phyloP scores from a whole-genome alignment of 2,888 invertebrate species.

The Cheilosia vulpina region DNA sequence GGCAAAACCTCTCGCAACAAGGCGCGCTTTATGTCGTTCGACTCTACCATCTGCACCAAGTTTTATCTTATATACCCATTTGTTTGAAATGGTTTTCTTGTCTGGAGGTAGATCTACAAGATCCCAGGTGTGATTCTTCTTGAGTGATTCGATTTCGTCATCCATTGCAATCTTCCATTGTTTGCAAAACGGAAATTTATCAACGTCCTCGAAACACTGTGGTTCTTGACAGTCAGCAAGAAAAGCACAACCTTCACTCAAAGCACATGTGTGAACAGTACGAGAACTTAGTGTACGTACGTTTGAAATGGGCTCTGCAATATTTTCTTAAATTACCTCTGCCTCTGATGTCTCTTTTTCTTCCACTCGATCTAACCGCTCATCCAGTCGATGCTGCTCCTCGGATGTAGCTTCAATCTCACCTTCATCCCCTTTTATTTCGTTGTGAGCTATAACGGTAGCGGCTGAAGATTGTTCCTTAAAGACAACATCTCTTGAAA shows the following conservation, averaged over 20 bases:
- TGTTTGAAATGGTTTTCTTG: conserved; percentile 73
- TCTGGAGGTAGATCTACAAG: conserved; percentile 62
- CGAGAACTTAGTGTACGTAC: conserved; percentile 9
- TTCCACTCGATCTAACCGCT: background rate
- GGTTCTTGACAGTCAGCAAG: conserved; percentile 17
- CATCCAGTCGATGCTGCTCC: background rate
- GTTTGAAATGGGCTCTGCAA: background rate
- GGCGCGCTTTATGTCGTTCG: conserved; percentile 76
- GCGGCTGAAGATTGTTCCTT: conserved; percentile 6
- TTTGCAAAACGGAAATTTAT: background rate
- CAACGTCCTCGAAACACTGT: conserved; percentile 6
- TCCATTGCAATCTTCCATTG: conserved; percentile 45
- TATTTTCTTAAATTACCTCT: conserved; percentile 12
- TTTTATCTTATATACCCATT: conserved; percentile 78
- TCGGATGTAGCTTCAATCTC: background rate
- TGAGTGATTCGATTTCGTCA: conserved; percentile 60
- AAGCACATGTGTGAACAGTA: background rate
- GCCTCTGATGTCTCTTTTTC: conserved; percentile 5
- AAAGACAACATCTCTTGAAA: conserved; percentile 45
- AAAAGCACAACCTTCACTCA: conserved; percentile 34
- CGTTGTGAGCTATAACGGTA: background rate
- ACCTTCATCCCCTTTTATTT: too few species aligned
- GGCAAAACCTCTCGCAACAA: conserved; percentile 78
- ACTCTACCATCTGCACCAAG: background rate
- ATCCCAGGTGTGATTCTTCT: conserved; percentile 65